Evolutionary conservation across 92 coral and sea anemone species (phyloP), one percentile per base, ranked within the genome.

Genomic region (Actinostola sp.): DNA sequence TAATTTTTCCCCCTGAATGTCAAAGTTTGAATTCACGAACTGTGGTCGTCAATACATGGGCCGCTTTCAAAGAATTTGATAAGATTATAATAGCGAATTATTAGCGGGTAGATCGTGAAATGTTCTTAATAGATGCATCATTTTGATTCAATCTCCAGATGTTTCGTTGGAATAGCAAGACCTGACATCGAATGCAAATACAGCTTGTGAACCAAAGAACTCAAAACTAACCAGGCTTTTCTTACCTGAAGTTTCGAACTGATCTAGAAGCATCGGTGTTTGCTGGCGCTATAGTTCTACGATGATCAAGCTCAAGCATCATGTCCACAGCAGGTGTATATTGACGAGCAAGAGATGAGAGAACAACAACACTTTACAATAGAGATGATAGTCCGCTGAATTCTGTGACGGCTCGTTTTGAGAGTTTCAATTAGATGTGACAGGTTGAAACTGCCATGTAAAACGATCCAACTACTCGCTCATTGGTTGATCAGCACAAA

Each of bases 241-340:
- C 56, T 32, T 68, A 68, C 74, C 74, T 68, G 62, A 68, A 68
- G 14, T 68, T 55, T 5, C 51, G 74, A 6, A 14, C 36, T 12
- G 61, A 0, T 49, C 56, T 55, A 5, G 43, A 9, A n/a, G 59
- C 15, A 7, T 34, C 62, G 8, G 34, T 39, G 24, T 21, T 50
- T 1, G 44, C 15, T 1, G 72, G 2, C 12, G 43, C 9, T 14
- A 67, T 30, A 17, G 45, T 8, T 28, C 74, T 32, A 19, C 25
- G 59, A 26, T 51, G 15, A 3, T 68, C 38, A 20, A 33, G 62
- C 8, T 68, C 62, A n/a, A 68, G 39, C 74, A 68, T 68, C 19
- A 23, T 46, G 24, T 45, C 33, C 17, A 21, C 21, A 30, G 29
- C 63, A 57, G 63, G 63, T 57, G 63, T n/a, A 12, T 13, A 4